Base-by-base conservation (phyloP, 2,888 invertebrate genomes). In the Octodonta nipae region DNA sequence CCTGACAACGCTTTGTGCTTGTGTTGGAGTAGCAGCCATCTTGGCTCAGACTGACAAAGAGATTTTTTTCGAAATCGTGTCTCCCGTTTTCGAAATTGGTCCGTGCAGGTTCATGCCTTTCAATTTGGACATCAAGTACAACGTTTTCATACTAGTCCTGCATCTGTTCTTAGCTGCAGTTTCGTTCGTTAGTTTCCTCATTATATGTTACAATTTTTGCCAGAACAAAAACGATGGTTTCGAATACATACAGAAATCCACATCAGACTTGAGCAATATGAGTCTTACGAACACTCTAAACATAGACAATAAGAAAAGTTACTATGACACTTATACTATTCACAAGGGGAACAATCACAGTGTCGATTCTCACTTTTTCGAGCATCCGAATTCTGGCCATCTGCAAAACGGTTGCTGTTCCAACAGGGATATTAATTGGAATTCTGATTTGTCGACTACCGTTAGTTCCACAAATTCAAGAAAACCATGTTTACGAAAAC, bases 401-500 rank as follows among this genome's bases (percentile, higher is more conserved):
- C n/a, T n/a, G n/a, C 47, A 44, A 12, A 34, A 34, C 15, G 44
- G 41, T 5, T 47, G 36, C 26, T 44, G 47, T 29, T 37, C 35
- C n/a, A 31, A 33, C 8, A 40, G 47, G n/a, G 49, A 49, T 28
- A 30, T 36, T 8, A 36, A 42, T 26, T 44, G 44, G 44, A 38
- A 40, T 22, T 43, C 43, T 5, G 40, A 43, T 20, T 52, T 63
- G 7, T 66, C 66, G 10, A 65, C 65, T 30, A 67, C 67, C n/a
- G 66, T 67, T 13, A 66, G 67, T 38, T 67, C 67, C n/a, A 67
- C 67, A 12, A 68, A 68, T 44, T 67, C 67, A 33, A 58, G 67
- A 26, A 47, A 58, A 33, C 67, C 67, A 3, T 67, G 66, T 35
- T 44, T 67, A 35, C 54, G 56, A 33, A 63, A 62, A 41, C 52